These are phyloP conservation scores for Genyomyrus donnyi DNA, from an alignment of 2,113 vertebrate genomes.

Conservation along the genomic window DNA sequence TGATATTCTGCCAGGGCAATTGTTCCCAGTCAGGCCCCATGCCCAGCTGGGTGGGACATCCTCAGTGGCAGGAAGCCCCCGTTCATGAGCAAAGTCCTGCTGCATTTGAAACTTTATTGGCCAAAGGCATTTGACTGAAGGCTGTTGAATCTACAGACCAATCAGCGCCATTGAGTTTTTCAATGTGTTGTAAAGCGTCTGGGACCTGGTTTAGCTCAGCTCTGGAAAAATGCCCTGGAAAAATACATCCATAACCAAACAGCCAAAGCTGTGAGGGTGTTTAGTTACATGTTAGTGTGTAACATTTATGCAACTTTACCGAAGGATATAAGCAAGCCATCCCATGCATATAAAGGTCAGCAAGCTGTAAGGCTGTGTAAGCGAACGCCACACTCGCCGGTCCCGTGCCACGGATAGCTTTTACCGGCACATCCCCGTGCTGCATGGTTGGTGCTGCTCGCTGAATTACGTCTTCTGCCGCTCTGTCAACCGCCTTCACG, in stretches of 20 bases:
- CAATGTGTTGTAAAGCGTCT: neutral
- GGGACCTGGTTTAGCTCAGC: neutral
- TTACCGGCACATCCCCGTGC: neutral
- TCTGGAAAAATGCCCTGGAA: neutral
- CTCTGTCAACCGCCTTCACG: too few relatives aligned
- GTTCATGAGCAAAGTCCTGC: neutral
- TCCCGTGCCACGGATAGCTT: neutral
- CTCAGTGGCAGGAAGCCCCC: neutral
- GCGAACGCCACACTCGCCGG: too few relatives aligned
- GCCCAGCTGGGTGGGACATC: neutral
- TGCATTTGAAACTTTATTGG: neutral
- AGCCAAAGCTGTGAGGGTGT: neutral
- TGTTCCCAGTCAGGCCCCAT: neutral
- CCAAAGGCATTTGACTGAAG: neutral
- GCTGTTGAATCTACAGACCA: neutral
- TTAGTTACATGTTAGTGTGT: neutral
- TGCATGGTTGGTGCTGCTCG: neutral
- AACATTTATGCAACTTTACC: neutral
- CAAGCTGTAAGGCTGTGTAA: neutral
- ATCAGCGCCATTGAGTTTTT: neutral
- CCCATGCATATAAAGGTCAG: neutral
- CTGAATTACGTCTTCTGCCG: neutral
- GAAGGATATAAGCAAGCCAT: neutral
- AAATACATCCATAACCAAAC: neutral
- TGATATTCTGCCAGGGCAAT: slow-evolving; percentile 7